Conservation (phyloP, 2,113 vertebrate species). For the Gavia stellata region DNA sequence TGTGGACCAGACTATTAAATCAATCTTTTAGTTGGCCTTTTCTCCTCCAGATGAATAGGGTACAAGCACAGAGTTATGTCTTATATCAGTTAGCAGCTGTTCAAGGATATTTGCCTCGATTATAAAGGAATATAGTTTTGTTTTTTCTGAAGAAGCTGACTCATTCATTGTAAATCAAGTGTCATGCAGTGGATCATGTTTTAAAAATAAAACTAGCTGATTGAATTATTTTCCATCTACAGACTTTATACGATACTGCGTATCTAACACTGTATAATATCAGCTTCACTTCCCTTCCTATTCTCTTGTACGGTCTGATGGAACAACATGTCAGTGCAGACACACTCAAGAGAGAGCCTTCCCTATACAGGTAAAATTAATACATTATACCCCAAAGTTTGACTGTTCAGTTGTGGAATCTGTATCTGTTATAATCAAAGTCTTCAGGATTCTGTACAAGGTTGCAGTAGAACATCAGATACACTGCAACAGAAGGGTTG, state of each 20-base stretch:
- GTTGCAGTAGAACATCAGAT: not conserved
- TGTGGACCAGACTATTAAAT: not conserved
- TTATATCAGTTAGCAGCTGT: not conserved
- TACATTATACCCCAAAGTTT: not conserved
- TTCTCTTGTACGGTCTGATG: conserved; percentile 92
- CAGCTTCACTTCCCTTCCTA: conserved; percentile 98
- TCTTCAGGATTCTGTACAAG: not conserved
- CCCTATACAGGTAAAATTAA: conserved; percentile 84
- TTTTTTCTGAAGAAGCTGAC: not conserved
- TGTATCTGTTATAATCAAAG: not conserved
- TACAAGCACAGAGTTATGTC: not conserved
- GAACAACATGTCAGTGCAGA: conserved; percentile 93
- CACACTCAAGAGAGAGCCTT: conserved; percentile 88
- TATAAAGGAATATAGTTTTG: not conserved
- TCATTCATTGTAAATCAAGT: not conserved
- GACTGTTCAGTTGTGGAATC: not conserved
- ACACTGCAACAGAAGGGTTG: not conserved
- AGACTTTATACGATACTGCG: conserved; percentile 96
- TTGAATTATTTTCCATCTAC: conserved; percentile 21
- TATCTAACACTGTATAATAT: conserved; percentile 99
- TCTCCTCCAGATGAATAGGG: not conserved
- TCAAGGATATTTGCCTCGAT: not conserved
- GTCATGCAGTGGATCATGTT: not conserved
- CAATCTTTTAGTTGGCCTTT: not conserved
- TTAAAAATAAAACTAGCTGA: not conserved